A percentile compares a stretch with the other conserved stretches of the same genome.
These are phyloP conservation scores for Cremastinae sp. DNA, from an alignment of 2,888 invertebrate genomes.

Conservation along the genomic window DNA sequence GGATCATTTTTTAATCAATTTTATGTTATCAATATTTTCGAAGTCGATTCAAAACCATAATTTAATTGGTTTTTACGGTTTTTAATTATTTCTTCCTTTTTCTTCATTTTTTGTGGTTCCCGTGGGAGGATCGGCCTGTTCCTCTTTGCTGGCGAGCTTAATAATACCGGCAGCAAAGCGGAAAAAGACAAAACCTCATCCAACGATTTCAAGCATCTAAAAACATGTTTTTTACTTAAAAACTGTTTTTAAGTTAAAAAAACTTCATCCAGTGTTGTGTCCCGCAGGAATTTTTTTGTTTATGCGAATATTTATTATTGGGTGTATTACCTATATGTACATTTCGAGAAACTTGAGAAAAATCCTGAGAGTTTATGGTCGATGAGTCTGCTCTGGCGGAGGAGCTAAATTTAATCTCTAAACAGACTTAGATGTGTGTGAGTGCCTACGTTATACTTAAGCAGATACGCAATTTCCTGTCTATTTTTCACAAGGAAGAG, in stretches of 20 bases:
- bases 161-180: constrained; percentile 84
- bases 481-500: too few relatives aligned
- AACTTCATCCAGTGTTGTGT: background rate
- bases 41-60: too few relatives aligned
- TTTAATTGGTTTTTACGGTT: too few relatives aligned
- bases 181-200: constrained; percentile 84
- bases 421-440: constrained; percentile 48
- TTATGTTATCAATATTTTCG: too few relatives aligned
- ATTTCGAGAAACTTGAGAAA: background rate
- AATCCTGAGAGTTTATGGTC: constrained; percentile 29
- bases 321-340: background rate
- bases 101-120: background rate
- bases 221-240: background rate
- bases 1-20: too few relatives aligned
- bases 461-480: background rate
- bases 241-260: background rate
- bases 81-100: background rate
- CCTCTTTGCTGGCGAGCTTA: constrained; percentile 83
- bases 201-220: constrained; percentile 57
- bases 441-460: background rate
- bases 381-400: constrained; percentile 21
- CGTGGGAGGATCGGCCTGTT: constrained; percentile 81
- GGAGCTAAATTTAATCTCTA: constrained; percentile 66
- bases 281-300: background rate
- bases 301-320: background rate